Base-by-base conservation (phyloP, 1,140 invertebrate genomes). In the Odontomachus brunneus region DNA sequence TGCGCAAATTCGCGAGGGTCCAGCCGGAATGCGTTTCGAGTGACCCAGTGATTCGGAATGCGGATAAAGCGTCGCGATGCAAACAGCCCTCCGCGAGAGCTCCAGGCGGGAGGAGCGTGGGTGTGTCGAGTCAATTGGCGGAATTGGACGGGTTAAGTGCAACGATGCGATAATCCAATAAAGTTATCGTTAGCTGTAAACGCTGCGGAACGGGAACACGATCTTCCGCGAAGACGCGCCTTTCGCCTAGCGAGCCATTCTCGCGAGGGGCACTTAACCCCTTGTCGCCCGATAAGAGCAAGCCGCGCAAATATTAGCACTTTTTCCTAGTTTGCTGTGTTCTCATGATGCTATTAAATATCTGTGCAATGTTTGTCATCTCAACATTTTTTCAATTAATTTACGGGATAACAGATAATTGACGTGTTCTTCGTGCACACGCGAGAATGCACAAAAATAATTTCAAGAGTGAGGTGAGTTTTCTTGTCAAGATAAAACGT, bases 121-220 rank as follows among this genome's bases (percentile, higher is more conserved):
- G 86, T 76, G 87, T 80, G 66, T 51, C 65, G 84, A 90, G 92
- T 92, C 91, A 93, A 93, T 91, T 92, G 91, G 88, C 80, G 85
- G 83, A 92, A 92, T 92, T 91, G 88, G 86, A 90, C 86, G 90
- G 91, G 90, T 93, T 89, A 92, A 92, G 85, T 90, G 89, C 88
- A 87, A 82, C 85, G 74, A 81, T 89, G 84, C 85, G 83, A 89
- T 92, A 92, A 93, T 91, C 89, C 84, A 91, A 92, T 93, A 88
- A 90, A 85, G 62, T 85, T 82, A 75, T 81, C 83, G 73, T 66
- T 84, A 84, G 55, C 57, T 76, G 60, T 65, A 83, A 62, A 51
- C 57, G 82, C 51, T 72, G n/a, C 3, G 75, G 49, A 80, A 80
- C 63, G 53, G n/a, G 65, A 80, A 57, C 51, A 33, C 33, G 26